phyloP scores from a whole-genome alignment of 2,113 vertebrate genomes.

The Stomatorhinus ivindoensis region DNA sequence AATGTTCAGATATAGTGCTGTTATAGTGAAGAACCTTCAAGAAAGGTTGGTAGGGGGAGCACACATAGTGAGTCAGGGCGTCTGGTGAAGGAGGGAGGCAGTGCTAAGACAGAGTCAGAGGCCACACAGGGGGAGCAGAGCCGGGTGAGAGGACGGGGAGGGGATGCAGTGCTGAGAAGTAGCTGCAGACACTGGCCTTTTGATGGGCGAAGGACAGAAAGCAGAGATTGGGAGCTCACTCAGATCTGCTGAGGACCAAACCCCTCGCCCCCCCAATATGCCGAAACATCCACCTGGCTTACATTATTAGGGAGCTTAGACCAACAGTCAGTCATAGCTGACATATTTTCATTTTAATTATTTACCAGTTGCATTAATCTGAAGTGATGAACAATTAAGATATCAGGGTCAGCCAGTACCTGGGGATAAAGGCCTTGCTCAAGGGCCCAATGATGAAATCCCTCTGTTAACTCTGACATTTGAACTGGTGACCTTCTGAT shows the following conservation, averaged over 20 bases:
- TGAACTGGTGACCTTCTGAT: neutral
- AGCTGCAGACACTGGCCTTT: neutral
- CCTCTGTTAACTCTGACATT: neutral
- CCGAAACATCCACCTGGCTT: neutral
- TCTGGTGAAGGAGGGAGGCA: neutral
- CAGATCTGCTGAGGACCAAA: neutral
- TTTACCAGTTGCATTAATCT: neutral
- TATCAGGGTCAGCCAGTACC: neutral
- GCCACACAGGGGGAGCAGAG: neutral
- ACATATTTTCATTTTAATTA: neutral
- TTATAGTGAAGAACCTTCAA: neutral
- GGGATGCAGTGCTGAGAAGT: neutral
- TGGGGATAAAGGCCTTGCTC: neutral
- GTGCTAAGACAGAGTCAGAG: neutral
- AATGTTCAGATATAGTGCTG: neutral
- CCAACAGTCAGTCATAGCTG: neutral
- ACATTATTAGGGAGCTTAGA: neutral
- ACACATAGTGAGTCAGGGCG: neutral
- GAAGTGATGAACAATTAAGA: neutral
- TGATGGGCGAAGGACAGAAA: neutral
- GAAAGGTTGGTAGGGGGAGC: neutral
- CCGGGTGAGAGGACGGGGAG: neutral
- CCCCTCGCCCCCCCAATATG: neutral
- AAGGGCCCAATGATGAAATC: neutral
- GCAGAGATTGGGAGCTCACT: neutral